A percentile compares a stretch with the other conserved stretches of the same genome.
These are phyloP conservation scores for Unio pictorum DNA, from an alignment of 2,888 invertebrate genomes.

Conservation along the genomic window DNA sequence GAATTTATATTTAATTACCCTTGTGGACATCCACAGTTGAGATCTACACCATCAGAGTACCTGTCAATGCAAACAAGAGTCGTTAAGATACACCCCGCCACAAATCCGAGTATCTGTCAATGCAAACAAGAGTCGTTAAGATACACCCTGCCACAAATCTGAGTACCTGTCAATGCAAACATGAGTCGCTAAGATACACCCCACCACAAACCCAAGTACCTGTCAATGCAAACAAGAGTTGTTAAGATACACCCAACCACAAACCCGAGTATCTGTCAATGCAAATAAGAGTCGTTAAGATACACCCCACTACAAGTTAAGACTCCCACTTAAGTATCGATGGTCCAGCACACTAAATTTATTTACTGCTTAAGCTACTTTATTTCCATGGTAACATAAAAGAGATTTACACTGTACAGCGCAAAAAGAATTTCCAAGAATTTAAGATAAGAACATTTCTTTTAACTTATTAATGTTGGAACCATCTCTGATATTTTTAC, in stretches of 20 bases:
- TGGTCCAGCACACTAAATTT: not conserved
- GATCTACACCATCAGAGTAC: constrained; percentile 91
- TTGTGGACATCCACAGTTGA: constrained; percentile 99
- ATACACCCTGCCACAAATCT: constrained; percentile 71
- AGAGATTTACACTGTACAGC: too few relatives aligned
- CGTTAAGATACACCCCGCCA: not conserved
- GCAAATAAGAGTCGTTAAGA: not conserved
- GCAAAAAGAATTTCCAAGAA: too few relatives aligned
- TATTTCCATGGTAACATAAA: too few relatives aligned
- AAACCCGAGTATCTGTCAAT: too few relatives aligned
- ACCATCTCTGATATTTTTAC: too few relatives aligned
- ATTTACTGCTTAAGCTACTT: too few relatives aligned
- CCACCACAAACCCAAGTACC: constrained; percentile 78
- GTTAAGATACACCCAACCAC: not conserved
- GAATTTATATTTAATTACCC: constrained; percentile 54
- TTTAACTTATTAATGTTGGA: too few relatives aligned
- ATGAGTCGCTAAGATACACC: not conserved
- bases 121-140: constrained; percentile 4
- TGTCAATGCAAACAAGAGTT: constrained; percentile 59
- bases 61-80: constrained; percentile 69
- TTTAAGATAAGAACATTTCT: too few relatives aligned
- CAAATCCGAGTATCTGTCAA: constrained; percentile 80
- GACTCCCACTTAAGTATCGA: not conserved
- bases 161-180: constrained; percentile 77
- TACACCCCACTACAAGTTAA: not conserved